phyloP scores from a whole-genome alignment of 2,888 invertebrate species.

The Plutella xylostella region DNA sequence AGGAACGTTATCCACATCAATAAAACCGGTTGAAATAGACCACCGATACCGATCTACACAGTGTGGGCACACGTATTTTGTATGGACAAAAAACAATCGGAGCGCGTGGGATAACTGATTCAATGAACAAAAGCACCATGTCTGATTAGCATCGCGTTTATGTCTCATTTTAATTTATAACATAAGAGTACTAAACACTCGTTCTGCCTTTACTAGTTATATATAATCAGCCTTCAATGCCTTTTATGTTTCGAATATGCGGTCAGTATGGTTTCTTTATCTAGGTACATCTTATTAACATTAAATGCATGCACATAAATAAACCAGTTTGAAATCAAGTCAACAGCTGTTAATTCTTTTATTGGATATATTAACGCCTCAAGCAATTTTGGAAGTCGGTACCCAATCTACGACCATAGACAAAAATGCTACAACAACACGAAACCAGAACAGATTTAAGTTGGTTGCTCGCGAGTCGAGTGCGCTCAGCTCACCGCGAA shows the following conservation, averaged over 20 bases:
- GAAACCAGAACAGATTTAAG: conserved; percentile 33
- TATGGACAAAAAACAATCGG: conserved; percentile 32
- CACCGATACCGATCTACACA: conserved; percentile 1
- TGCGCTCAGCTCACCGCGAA: conserved; percentile 25
- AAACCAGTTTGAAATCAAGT: conserved; percentile 17
- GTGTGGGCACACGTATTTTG: conserved; percentile 1
- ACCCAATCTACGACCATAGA: no score
- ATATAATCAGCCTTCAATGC: conserved; percentile 12
- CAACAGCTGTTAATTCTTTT: no score
- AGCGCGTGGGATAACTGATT: conserved; percentile 49
- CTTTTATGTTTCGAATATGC: conserved; percentile 12
- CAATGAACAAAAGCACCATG: conserved; percentile 41
- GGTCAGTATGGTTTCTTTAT: no score
- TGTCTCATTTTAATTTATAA: conserved; percentile 26
- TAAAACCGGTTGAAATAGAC: conserved; percentile 1
- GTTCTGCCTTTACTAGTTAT: conserved; percentile 16
- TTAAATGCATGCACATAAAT: background rate
- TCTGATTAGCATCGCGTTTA: conserved; percentile 37
- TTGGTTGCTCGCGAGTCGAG: conserved; percentile 27
- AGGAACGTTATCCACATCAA: no score
- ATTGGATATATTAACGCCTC: conserved; percentile 38
- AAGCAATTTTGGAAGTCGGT: conserved; percentile 48
- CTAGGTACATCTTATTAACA: conserved; percentile 6
- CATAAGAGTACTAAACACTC: conserved; percentile 13
- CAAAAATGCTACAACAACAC: no score